These are phyloP conservation scores for Diorhabda sublineata DNA, from an alignment of 1,140 invertebrate species.

Conservation along the genomic window DNA sequence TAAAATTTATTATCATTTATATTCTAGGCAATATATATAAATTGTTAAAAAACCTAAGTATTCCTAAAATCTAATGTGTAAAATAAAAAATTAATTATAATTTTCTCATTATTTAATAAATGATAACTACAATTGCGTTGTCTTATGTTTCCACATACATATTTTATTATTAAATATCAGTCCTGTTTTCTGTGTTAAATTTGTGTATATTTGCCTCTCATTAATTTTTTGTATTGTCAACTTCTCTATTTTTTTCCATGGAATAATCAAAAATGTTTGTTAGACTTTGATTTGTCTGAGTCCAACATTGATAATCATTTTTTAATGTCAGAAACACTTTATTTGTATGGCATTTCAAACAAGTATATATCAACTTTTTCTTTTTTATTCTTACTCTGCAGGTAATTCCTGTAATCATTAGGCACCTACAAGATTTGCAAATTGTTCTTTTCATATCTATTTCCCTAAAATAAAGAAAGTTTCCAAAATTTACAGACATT, in stretches of 20 bases:
- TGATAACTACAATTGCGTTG: background rate
- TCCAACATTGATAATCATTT: constrained; percentile 48
- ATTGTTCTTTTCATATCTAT: constrained; percentile 52
- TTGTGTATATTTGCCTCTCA: background rate
- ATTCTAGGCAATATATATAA: too few species aligned
- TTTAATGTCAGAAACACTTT: constrained; percentile 45
- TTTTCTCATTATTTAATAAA: background rate
- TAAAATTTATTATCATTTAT: too few species aligned
- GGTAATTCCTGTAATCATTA: constrained; percentile 47
- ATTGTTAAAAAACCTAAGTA: too few species aligned
- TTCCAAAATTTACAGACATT: constrained; percentile 9
- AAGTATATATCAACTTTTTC: constrained; percentile 48
- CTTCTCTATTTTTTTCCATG: background rate
- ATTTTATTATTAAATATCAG: background rate
- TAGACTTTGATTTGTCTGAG: constrained; percentile 48
- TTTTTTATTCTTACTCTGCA: constrained; percentile 49
- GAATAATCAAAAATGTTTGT: constrained; percentile 48
- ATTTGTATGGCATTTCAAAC: constrained; percentile 46
- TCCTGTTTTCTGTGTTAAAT: background rate
- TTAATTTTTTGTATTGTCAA: background rate
- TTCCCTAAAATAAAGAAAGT: constrained; percentile 47
- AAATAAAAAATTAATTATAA: constrained; percentile 1
- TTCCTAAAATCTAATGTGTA: background rate
- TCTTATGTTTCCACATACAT: background rate
- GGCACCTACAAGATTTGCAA: constrained; percentile 52